Evolutionary conservation across 2,888 invertebrate species (phyloP), one percentile per base, ranked within the genome.

Genomic region (Stenolophus ochropezus): DNA sequence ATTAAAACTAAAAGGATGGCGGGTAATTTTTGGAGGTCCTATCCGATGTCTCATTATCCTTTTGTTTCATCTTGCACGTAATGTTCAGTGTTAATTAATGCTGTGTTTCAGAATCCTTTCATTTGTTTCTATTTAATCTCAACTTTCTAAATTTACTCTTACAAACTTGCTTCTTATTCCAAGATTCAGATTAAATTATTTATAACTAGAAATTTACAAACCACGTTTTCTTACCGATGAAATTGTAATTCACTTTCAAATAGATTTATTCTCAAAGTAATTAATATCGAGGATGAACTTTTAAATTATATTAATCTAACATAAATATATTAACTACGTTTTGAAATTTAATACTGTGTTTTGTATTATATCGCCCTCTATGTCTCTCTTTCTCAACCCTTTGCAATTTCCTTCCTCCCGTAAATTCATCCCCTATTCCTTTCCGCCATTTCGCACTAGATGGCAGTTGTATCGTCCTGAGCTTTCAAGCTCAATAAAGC

Each of bases 401-500:
- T 4, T 42, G 8, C 6, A 8, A 42, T 8, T 42, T 42, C 33
- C 33, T 42, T 42, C 33, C 8, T 42, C 11, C 11, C 11, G 11
- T 42, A 42, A n/a, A 11, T 42, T 42, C 33, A 42, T 11, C 33
- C 33, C 11, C 11, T 11, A 11, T 42, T 42, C 0, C 33, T 16
- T 42, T 71, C 47, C 14, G 33, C 71, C 4, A 20, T 18, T 71
- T 33, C 8, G 5, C 71, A 33, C 42, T 33, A 71, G 71, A 71
- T 42, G 33, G 71, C 47, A 33, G 4, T 18, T 42, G 11, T 8
- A 8, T 71, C 8, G 14, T 71, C 18, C 8, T 18, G 23, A 65
- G 18, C 42, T 23, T 11, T 23, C 21, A 61, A 61, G 61, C 61
- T 61, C 61, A 61, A 61, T 61, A 61, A 61, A 61, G 61, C 25